Evolutionary conservation across 1,140 invertebrate genomes (phyloP).

Genomic region (Nasonia vitripennis): DNA sequence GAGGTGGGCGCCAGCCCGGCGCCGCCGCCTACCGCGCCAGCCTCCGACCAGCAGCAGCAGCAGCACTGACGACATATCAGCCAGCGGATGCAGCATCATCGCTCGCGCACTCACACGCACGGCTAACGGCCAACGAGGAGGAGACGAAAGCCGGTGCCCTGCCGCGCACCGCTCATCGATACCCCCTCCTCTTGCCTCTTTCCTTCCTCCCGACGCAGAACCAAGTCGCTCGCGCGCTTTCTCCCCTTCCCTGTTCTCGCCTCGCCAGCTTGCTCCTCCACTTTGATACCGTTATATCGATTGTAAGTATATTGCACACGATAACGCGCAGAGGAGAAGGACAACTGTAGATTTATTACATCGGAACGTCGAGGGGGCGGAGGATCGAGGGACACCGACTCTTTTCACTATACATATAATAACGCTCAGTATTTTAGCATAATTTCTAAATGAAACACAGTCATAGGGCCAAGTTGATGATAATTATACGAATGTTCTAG

Average conservation of each 20-base stretch:
- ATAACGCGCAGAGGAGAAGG: background rate
- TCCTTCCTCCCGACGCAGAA: too few species aligned
- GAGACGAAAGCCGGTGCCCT: too few species aligned
- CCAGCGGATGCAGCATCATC: background rate
- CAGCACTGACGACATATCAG: slow-evolving; percentile 50
- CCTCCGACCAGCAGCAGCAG: background rate
- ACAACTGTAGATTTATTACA: slow-evolving; percentile 16
- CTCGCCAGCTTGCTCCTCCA: too few species aligned
- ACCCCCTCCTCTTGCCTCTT: too few species aligned
- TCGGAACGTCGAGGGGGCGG: background rate
- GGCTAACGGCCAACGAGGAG: background rate
- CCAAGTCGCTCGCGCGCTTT: too few species aligned
- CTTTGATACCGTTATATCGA: background rate
- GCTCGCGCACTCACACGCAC: slow-evolving; percentile 7
- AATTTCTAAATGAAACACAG: slow-evolving; percentile 30
- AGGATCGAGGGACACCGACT: background rate
- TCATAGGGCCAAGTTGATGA: slow-evolving; percentile 44
- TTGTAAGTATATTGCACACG: background rate
- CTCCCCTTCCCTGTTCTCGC: too few species aligned
- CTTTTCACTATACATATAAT: slow-evolving; percentile 23
- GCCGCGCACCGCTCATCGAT: too few species aligned
- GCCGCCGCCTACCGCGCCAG: background rate
- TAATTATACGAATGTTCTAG: slow-evolving; percentile 14
- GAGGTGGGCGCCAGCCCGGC: slow-evolving; percentile 34
- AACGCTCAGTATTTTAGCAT: slow-evolving; percentile 34